Percentiles rank a stretch among this genome's conserved stretches.
These are phyloP conservation scores for Nestor notabilis DNA, from an alignment of 2,113 vertebrate genomes.

Conservation along the genomic window DNA sequence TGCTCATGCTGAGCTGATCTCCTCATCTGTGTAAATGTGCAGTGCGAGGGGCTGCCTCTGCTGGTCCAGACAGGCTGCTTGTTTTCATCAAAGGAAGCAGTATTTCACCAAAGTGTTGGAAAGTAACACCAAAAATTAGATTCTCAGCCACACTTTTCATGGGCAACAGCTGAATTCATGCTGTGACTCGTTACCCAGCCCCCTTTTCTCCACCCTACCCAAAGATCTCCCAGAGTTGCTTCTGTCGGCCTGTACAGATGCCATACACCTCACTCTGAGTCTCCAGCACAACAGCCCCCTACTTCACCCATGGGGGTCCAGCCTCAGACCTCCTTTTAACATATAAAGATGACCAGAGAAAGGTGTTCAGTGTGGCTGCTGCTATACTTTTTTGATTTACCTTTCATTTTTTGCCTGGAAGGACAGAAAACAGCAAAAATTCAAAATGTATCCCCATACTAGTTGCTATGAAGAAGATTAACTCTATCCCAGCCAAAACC, in stretches of 20 bases:
- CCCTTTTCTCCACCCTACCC: neutral
- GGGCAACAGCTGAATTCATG: neutral
- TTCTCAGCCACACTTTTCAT: neutral
- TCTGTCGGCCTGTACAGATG: neutral
- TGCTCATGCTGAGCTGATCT: neutral
- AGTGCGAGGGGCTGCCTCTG: accelerated
- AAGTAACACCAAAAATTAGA: neutral
- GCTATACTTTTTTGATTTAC: neutral
- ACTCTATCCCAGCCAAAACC: neutral
- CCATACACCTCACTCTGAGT: neutral
- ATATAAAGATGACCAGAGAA: neutral
- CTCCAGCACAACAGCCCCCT: accelerated
- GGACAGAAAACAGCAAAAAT: neutral
- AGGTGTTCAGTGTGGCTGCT: neutral
- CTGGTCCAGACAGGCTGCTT: neutral
- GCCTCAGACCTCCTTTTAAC: neutral
- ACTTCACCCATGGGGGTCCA: neutral
- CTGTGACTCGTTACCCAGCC: accelerated
- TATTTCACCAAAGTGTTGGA: neutral
- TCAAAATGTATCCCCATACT: neutral
- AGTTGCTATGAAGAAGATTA: neutral
- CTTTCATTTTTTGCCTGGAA: neutral
- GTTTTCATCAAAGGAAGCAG: neutral
- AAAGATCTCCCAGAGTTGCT: neutral
- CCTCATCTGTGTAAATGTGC: accelerated